Conservation (phyloP, 2,888 invertebrate species). For the Teleiodes luculella region DNA sequence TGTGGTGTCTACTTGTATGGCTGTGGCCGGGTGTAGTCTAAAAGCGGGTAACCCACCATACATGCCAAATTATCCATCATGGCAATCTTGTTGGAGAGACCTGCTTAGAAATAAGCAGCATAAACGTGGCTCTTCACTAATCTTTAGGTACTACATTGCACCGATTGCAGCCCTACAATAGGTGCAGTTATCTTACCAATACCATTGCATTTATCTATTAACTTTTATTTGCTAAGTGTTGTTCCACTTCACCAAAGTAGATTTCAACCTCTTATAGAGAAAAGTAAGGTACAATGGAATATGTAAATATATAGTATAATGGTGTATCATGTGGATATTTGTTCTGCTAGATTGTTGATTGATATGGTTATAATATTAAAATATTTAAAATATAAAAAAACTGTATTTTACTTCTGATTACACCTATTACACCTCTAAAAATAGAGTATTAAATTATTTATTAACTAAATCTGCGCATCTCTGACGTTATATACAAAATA, state of each 20-base stretch:
- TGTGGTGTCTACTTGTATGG: conserved; percentile 95
- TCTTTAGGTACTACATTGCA: conserved; percentile 84
- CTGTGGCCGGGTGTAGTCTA: conserved; percentile 87
- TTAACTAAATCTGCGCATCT: no score
- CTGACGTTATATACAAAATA: no score
- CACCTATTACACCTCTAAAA: background rate
- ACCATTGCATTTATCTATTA: conserved; percentile 63
- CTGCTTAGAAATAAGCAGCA: conserved; percentile 85
- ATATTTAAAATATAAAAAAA: conserved; percentile 33
- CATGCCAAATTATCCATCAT: conserved; percentile 89
- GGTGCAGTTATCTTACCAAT: conserved; percentile 39
- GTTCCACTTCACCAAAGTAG: conserved; percentile 73
- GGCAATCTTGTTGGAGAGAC: conserved; percentile 92
- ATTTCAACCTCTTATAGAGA: conserved; percentile 49
- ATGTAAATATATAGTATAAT: conserved; percentile 74
- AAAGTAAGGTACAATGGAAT: conserved; percentile 57
- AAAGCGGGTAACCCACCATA: conserved; percentile 89
- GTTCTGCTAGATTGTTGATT: conserved; percentile 69
- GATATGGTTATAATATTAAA: conserved; percentile 67
- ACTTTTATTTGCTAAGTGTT: conserved; percentile 74
- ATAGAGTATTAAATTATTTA: no score
- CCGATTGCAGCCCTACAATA: conserved; percentile 64
- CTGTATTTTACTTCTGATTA: conserved; percentile 44
- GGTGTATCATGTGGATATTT: conserved; percentile 66
- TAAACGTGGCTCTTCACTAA: conserved; percentile 90